A percentile compares a stretch with the other conserved stretches of the same genome.
Evolutionary conservation across 2,797 vertebrate species (phyloP).

Genomic region (Pantherophis alleghaniensis): DNA sequence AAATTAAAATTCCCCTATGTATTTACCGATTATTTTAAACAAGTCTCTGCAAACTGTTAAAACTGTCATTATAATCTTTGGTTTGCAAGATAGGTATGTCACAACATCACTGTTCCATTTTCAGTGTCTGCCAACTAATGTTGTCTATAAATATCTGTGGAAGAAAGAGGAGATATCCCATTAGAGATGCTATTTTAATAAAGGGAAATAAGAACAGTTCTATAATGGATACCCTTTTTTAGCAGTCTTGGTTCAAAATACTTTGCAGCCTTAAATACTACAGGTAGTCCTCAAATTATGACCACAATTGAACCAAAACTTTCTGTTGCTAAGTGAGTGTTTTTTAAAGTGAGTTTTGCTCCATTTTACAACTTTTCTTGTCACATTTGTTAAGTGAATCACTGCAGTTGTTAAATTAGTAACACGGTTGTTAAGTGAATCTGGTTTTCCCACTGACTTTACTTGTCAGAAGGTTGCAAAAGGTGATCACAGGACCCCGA

Average conservation of each 20-base stretch:
- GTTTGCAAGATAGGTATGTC: not conserved
- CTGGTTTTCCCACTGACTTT: not conserved
- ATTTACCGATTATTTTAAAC: not conserved
- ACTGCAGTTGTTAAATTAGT: not conserved
- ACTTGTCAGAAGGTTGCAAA: not conserved
- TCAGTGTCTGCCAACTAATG: not conserved
- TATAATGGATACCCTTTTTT: not conserved
- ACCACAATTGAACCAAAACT: not conserved
- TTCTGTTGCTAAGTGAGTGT: not conserved
- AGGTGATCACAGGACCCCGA: not conserved
- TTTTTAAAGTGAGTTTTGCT: not conserved
- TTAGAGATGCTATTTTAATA: not conserved
- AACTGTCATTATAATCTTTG: not conserved
- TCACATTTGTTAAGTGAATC: not conserved
- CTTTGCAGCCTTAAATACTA: not conserved
- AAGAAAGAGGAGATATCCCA: not conserved
- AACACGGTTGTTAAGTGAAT: not conserved
- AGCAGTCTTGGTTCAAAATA: not conserved
- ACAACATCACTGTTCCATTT: not conserved
- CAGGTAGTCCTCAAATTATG: not conserved
- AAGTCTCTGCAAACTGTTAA: not conserved
- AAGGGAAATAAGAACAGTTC: not conserved
- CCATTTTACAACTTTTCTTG: not conserved
- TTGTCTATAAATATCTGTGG: not conserved
- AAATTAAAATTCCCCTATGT: not conserved